phyloP scores from a whole-genome alignment of 2,888 invertebrate species.

The Drosophila parthenogenetica region DNA sequence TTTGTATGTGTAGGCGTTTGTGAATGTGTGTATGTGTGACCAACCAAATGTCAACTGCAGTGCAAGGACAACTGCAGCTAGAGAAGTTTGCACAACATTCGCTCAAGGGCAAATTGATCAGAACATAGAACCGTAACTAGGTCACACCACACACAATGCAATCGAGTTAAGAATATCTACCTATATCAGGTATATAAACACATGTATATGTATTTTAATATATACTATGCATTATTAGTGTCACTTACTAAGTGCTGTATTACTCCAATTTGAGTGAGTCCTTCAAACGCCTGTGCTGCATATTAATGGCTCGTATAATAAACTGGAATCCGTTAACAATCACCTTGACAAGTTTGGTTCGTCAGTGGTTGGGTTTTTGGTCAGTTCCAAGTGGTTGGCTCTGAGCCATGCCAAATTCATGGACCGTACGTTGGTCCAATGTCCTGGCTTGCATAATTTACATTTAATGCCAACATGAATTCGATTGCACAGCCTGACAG shows the following conservation, averaged over 20 bases:
- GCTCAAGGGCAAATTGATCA: constrained; percentile 71
- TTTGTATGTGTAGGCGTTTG: background rate
- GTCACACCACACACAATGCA: constrained; percentile 47
- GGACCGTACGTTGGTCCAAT: constrained; percentile 29
- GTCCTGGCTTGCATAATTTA: constrained; percentile 69
- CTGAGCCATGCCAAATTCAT: constrained; percentile 68
- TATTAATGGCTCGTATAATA: constrained; percentile 73
- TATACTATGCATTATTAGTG: constrained; percentile 45
- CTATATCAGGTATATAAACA: too few relatives aligned
- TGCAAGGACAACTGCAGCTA: constrained; percentile 71
- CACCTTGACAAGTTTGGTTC: constrained; percentile 68
- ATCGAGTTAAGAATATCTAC: constrained; percentile 27
- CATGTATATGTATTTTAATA: constrained; percentile 6
- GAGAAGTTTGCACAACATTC: constrained; percentile 65
- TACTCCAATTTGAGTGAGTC: constrained; percentile 26
- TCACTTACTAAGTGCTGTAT: constrained; percentile 38
- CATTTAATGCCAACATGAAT: constrained; percentile 74
- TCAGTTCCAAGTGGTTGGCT: constrained; percentile 66
- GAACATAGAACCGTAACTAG: constrained; percentile 44
- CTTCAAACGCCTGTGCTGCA: constrained; percentile 41
- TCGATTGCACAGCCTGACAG: constrained; percentile 65
- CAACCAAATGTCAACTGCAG: constrained; percentile 70
- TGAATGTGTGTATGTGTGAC: constrained; percentile 26
- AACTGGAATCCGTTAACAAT: constrained; percentile 66
- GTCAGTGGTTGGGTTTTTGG: constrained; percentile 38